phyloP scores from a whole-genome alignment of 1,140 invertebrate genomes.

The Trachymyrmex cornetzi region DNA sequence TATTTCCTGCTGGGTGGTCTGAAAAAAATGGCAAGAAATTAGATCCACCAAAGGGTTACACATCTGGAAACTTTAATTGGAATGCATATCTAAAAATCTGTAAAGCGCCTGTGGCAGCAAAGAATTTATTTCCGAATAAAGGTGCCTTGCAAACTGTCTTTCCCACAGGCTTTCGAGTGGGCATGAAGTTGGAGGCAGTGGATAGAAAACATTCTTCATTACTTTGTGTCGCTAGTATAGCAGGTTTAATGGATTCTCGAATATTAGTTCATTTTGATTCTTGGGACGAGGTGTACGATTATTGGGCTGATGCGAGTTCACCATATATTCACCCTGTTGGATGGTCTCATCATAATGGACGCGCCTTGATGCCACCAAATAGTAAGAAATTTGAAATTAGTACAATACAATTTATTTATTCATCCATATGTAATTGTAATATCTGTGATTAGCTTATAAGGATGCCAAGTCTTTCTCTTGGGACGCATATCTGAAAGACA shows the following conservation, averaged over 20 bases:
- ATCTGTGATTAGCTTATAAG: constrained; percentile 88
- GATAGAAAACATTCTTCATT: constrained; percentile 95
- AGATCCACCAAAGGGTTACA: constrained; percentile 92
- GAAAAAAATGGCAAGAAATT: constrained; percentile 92
- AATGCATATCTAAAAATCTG: constrained; percentile 93
- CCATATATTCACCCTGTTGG: constrained; percentile 97
- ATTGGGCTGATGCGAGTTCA: constrained; percentile 96
- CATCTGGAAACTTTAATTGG: constrained; percentile 92
- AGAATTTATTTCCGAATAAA: constrained; percentile 91
- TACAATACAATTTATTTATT: constrained; percentile 90
- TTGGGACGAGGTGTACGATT: constrained; percentile 97
- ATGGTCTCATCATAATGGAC: constrained; percentile 95
- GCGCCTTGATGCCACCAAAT: constrained; percentile 94
- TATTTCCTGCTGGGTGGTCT: constrained; percentile 98
- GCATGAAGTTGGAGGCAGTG: constrained; percentile 98
- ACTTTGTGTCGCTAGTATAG: constrained; percentile 96
- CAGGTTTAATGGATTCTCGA: constrained; percentile 93
- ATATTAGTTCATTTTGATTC: constrained; percentile 98
- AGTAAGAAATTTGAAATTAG: constrained; percentile 86
- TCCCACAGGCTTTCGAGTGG: constrained; percentile 93
- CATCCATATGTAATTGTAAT: constrained; percentile 95
- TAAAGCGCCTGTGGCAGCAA: constrained; percentile 92
- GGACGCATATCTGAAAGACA: constrained; percentile 94
- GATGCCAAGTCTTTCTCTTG: constrained; percentile 93
- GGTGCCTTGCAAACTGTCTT: constrained; percentile 90